Conservation (phyloP, 1,140 invertebrate genomes). For the Cydia pomonella region DNA sequence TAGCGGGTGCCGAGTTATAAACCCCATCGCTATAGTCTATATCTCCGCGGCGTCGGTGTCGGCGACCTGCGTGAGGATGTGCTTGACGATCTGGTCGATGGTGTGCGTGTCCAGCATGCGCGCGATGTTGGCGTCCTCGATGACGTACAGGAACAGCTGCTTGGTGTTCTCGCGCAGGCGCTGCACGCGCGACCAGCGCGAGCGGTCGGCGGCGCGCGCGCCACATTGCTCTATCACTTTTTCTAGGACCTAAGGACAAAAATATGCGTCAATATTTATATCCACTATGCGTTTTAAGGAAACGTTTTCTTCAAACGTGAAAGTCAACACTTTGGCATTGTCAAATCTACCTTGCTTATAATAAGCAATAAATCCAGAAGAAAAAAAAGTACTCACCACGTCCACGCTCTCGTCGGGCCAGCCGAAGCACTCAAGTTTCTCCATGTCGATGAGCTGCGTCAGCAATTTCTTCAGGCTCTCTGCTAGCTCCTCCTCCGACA, state of each 20-base stretch:
- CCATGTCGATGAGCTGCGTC: constrained; percentile 59
- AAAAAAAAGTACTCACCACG: constrained; percentile 44
- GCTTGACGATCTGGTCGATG: constrained; percentile 69
- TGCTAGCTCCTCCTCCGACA: constrained; percentile 64
- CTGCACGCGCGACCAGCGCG: constrained; percentile 65
- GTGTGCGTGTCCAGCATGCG: constrained; percentile 71
- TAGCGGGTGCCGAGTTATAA: no score
- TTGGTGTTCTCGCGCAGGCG: constrained; percentile 71
- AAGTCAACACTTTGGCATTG: no score
- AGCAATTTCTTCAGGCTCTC: constrained; percentile 60
- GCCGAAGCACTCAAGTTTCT: constrained; percentile 61
- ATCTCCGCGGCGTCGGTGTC: constrained; percentile 9
- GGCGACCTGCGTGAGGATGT: constrained; percentile 56
- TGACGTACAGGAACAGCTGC: constrained; percentile 67
- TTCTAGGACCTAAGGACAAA: constrained; percentile 57
- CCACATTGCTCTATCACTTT: constrained; percentile 68
- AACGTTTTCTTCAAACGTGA: no score
- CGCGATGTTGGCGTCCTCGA: constrained; percentile 64
- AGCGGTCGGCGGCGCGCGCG: constrained; percentile 56
- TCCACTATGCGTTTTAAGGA: no score
- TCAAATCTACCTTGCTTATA: no score
- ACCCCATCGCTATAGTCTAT: neutral
- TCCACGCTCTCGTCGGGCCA: constrained; percentile 64
- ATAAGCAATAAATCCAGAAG: no score
- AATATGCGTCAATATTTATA: neutral